Base-by-base conservation (phyloP, 1,140 invertebrate genomes). In the Lordiphosa mommai region DNA sequence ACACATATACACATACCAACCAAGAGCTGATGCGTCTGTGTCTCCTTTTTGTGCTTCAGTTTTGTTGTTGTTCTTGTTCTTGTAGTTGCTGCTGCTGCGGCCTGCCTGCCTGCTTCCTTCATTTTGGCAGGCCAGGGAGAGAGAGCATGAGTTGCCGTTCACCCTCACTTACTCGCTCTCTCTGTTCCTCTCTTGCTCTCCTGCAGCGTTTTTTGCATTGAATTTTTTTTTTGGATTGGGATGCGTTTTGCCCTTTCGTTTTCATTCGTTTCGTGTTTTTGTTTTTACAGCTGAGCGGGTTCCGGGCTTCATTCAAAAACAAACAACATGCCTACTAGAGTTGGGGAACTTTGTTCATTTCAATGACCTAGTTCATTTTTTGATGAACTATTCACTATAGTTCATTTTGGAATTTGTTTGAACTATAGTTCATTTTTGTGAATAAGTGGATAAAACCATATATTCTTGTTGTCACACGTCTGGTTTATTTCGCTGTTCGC, bases 151-250 rank as follows among this genome's bases (percentile, higher is more conserved):
- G 23, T 6, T 27, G 23, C 23, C 23, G 23, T 27, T 27, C 23
- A 27, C 23, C 23, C 53, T 43, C 44, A 34, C 13, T 8, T 7
- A 10, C 14, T 55, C 14, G 48, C 48, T 61, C 49, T 32, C 20
- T 29, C 40, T 56, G 14, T 43, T 49, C 32, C 37, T 61, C 61
- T 69, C 66, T 69, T 44, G 66, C 61, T 69, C 66, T 69, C 66
- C 66, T 69, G 66, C 66, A 60, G 38, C 49, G 66, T 30, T 60
- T 68, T 63, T 56, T 27, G 50, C 44, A 56, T 66, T 47, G 10
- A 37, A 32, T 27, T 55, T 63, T 49, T 41, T 59, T 41, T 47
- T 46, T 55, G 34, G 59, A 46, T 38, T 58, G 17, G 47, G 27
- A 60, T 49, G 47, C 51, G 61, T 38, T 43, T 16, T 50, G 9